phyloP scores from a whole-genome alignment of 2,797 vertebrate genomes.

The Acanthiza pusilla region DNA sequence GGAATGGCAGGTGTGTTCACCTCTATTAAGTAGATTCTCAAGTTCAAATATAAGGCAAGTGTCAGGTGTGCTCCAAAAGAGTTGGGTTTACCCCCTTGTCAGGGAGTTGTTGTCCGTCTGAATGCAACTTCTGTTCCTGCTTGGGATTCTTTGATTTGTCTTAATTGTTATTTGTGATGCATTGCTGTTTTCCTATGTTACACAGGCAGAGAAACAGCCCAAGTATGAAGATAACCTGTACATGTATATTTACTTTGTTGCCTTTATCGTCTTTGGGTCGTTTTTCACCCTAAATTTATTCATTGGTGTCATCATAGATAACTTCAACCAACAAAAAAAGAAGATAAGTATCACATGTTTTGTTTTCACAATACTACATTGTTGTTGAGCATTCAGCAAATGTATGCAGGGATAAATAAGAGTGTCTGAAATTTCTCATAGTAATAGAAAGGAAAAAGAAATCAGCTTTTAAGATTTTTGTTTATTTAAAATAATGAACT shows the following conservation, averaged over 20 bases:
- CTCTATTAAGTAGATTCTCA: background rate
- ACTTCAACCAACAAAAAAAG: conserved; percentile 99
- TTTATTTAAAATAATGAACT: background rate
- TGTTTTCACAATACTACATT: background rate
- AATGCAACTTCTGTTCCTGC: background rate
- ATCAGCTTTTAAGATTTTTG: background rate
- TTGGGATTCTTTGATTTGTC: background rate
- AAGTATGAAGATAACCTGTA: conserved; percentile 81
- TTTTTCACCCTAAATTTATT: conserved; percentile 98
- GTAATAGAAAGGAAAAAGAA: background rate
- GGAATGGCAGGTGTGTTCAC: background rate
- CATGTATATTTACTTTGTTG: conserved; percentile 95
- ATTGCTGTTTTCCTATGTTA: conserved; percentile 36
- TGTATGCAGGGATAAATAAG: background rate
- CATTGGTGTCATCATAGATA: conserved; percentile 99
- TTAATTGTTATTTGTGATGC: background rate
- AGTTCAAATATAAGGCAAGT: background rate
- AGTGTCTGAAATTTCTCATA: background rate
- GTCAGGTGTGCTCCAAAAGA: background rate
- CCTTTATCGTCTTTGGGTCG: conserved; percentile 95
- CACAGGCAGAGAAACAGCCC: conserved; percentile 81
- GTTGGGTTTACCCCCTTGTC: background rate
- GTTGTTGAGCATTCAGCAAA: background rate
- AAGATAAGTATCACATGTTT: conserved; percentile 89
- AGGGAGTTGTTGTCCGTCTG: background rate